Evolutionary conservation across 2,113 vertebrate species (phyloP).

Genomic region (Chaenogobius annularis): DNA sequence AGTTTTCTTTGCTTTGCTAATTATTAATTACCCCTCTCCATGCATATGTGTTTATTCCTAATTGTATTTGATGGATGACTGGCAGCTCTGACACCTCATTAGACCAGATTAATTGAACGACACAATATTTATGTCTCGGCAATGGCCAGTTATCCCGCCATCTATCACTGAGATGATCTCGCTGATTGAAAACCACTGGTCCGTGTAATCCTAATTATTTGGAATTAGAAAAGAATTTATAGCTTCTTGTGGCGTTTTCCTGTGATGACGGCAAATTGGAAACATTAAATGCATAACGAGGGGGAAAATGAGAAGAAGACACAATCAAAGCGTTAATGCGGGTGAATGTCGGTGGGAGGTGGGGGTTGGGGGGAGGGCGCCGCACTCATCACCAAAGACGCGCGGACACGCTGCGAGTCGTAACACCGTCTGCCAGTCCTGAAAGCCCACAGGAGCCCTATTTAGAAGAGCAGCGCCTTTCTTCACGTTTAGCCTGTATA

Average conservation of each 20-base stretch:
- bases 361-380: conserved; percentile 28
- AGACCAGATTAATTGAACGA: conserved; percentile 94
- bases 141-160: conserved; percentile 95
- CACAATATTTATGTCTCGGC: conserved; percentile 95
- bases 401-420: conserved; percentile 26
- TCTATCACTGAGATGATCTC: conserved; percentile 96
- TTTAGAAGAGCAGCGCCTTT: conserved; percentile 55
- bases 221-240: conserved; percentile 98
- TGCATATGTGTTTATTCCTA: conserved; percentile 81
- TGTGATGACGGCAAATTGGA: conserved; percentile 77
- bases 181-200: conserved; percentile 98
- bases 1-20: conserved; percentile 80
- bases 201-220: conserved; percentile 98
- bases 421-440: conserved; percentile 50
- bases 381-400: conserved; percentile 27
- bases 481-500: conserved; percentile 53
- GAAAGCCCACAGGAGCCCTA: conserved; percentile 59
- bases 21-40: conserved; percentile 77
- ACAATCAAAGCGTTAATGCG: conserved; percentile 72
- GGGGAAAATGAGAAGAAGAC: conserved; percentile 72
- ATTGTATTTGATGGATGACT: conserved; percentile 98
- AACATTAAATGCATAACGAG: conserved; percentile 77
- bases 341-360: conserved; percentile 59
- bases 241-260: conserved; percentile 79
- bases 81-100: conserved; percentile 95